phyloP scores from a whole-genome alignment of 2,113 vertebrate species.

The Reinhardtius hippoglossoides region DNA sequence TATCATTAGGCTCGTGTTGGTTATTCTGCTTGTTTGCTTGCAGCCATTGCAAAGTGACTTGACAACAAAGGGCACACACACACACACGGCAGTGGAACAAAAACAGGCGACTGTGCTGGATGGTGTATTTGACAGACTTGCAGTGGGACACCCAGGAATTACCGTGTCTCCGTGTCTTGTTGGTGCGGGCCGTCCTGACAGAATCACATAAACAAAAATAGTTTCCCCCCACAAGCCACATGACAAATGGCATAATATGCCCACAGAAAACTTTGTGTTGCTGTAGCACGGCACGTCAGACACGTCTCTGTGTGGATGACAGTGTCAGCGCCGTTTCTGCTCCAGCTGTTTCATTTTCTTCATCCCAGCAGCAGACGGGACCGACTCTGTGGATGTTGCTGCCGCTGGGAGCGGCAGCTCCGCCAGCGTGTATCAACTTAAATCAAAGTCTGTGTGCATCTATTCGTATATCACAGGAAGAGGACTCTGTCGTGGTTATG shows the following conservation, averaged over 20 bases:
- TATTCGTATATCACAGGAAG: constrained; percentile 26
- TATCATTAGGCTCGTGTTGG: not conserved
- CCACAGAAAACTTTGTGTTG: not conserved
- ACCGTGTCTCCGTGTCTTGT: not conserved
- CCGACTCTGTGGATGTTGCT: constrained; percentile 18
- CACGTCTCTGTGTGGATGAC: constrained; percentile 3
- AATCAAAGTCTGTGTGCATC: constrained; percentile 46
- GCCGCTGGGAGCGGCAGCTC: constrained; percentile 10
- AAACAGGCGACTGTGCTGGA: not conserved
- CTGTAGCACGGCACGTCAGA: not conserved
- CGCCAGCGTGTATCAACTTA: constrained; percentile 25
- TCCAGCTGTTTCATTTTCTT: constrained; percentile 22
- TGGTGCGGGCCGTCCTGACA: not conserved
- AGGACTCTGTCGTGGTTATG: not conserved
- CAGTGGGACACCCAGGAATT: not conserved
- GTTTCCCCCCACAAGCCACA: too few species aligned
- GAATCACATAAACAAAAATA: not conserved
- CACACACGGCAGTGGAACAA: not conserved
- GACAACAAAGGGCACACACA: not conserved
- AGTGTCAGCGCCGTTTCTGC: constrained; percentile 2
- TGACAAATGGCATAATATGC: not conserved
- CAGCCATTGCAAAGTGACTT: not conserved
- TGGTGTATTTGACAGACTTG: not conserved
- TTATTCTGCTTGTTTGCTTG: constrained; percentile 1
- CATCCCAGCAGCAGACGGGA: not conserved